Conservation (phyloP, 2,797 vertebrate species). For the Premnoplex brunnescens region DNA sequence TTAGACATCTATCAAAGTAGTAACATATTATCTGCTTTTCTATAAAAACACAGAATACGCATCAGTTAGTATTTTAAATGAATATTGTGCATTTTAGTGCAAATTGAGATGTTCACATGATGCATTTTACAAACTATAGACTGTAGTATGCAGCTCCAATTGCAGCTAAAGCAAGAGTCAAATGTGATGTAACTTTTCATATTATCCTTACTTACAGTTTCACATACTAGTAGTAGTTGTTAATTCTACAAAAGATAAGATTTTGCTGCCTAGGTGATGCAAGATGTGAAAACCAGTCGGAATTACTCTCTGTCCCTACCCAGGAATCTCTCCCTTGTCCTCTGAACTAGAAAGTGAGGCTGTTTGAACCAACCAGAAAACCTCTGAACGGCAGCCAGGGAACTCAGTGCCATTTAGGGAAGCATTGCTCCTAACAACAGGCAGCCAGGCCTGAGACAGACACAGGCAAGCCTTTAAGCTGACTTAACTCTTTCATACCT, state of each 20-base stretch:
- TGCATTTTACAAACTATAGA: background rate
- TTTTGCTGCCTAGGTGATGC: background rate
- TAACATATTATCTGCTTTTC: background rate
- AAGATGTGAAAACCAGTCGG: background rate
- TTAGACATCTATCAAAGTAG: background rate
- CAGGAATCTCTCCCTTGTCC: background rate
- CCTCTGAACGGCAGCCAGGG: slow-evolving; percentile 19
- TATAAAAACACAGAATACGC: background rate
- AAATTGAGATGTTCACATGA: background rate
- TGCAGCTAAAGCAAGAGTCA: background rate
- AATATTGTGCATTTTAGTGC: background rate
- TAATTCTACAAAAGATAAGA: background rate
- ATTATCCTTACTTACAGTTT: background rate
- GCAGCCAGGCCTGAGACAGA: background rate
- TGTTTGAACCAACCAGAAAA: background rate
- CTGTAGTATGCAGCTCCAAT: background rate
- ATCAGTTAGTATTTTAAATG: background rate
- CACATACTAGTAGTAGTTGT: background rate
- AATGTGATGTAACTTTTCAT: background rate
- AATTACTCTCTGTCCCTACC: background rate
- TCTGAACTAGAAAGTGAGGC: background rate
- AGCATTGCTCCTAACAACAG: slow-evolving; percentile 13
- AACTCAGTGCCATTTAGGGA: slow-evolving; percentile 47
- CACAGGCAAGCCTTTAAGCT: background rate
- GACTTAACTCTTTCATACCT: slow-evolving; percentile 42